Evolutionary conservation across 1,140 invertebrate genomes (phyloP).

Genomic region (Glossosoma conforme): DNA sequence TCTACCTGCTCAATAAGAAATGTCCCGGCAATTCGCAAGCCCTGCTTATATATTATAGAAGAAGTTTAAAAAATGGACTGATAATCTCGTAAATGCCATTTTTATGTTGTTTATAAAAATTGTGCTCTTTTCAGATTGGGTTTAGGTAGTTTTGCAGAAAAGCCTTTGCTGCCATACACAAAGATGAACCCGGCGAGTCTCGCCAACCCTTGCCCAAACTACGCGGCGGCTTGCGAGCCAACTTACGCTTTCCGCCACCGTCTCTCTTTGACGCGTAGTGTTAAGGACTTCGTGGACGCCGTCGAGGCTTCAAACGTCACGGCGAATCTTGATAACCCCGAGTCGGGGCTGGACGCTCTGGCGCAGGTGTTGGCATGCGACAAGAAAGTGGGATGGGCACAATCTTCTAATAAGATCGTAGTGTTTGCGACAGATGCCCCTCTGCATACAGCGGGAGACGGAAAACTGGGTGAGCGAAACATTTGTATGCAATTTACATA

Average conservation of each 20-base stretch:
- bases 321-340: conserved; percentile 95
- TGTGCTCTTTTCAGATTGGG: conserved; percentile 53
- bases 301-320: conserved; percentile 71
- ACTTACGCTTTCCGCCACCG: conserved; percentile 70
- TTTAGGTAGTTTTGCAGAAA: conserved; percentile 83
- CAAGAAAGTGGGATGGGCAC: conserved; percentile 58
- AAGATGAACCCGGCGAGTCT: conserved; percentile 43
- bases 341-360: conserved; percentile 97
- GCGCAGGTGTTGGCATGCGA: conserved; percentile 94
- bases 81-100: no score
- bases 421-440: conserved; percentile 59
- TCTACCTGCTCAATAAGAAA: no score
- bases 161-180: conserved; percentile 75
- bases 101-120: no score
- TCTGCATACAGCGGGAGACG: conserved; percentile 61
- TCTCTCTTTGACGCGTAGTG: conserved; percentile 57
- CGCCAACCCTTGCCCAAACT: conserved; percentile 53
- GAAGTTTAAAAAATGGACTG: no score
- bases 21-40: no score
- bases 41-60: no score
- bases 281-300: conserved; percentile 50
- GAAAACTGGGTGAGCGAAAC: conserved; percentile 49
- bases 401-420: conserved; percentile 55
- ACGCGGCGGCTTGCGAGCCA: conserved; percentile 49
- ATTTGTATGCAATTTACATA: no score